phyloP scores from a whole-genome alignment of 2,113 vertebrate species.

The Lepisosteus oculatus region DNA sequence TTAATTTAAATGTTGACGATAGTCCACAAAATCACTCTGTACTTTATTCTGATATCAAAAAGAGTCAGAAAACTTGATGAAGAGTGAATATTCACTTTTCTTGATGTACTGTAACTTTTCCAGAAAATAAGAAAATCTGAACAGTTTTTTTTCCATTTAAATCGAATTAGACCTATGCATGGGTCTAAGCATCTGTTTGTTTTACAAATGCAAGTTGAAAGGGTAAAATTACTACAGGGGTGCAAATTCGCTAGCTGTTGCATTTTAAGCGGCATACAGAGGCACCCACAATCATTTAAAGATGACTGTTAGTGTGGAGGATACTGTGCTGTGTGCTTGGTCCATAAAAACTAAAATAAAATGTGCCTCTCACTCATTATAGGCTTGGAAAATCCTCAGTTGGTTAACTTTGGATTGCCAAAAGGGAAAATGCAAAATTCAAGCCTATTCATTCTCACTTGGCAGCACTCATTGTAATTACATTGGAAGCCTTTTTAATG shows the following conservation, averaged over 20 bases:
- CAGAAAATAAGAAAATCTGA: no score
- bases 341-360: constrained; percentile 18
- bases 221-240: background rate
- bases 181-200: background rate
- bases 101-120: no score
- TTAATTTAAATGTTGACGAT: no score
- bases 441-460: constrained; percentile 12
- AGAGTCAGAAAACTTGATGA: no score
- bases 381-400: constrained; percentile 8
- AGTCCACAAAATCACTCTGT: no score
- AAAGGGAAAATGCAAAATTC: background rate
- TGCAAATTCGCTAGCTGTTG: background rate
- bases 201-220: background rate
- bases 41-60: no score
- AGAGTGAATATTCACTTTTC: no score
- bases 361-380: constrained; percentile 5
- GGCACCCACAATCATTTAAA: background rate
- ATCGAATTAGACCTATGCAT: background rate
- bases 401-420: background rate
- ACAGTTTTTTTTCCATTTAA: background rate
- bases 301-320: background rate
- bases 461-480: background rate
- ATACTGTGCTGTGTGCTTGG: background rate
- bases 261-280: background rate
- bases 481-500: constrained; percentile 7